phyloP scores from a whole-genome alignment of 2,888 invertebrate species.

The Acanthosepion esculentum region DNA sequence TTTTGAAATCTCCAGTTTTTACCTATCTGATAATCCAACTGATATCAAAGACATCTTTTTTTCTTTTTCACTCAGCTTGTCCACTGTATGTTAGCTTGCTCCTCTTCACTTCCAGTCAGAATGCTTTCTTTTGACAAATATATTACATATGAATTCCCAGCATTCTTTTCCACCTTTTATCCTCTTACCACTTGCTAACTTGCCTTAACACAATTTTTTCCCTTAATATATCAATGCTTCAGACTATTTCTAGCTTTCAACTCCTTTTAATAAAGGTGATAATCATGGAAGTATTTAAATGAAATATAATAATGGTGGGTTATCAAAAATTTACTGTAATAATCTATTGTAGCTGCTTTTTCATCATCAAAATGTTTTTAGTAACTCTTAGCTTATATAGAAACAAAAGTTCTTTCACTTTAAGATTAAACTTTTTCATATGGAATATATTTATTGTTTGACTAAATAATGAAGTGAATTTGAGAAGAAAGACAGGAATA shows the following conservation, averaged over 20 bases:
- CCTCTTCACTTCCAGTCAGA: neutral
- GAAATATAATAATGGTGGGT: neutral
- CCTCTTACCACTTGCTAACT: conserved; percentile 2
- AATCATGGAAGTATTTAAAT: neutral
- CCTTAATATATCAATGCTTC: neutral
- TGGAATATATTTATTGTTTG: neutral
- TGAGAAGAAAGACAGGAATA: neutral
- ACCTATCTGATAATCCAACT: neutral
- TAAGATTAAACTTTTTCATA: neutral
- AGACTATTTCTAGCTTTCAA: neutral
- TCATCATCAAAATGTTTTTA: neutral
- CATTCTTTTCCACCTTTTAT: neutral
- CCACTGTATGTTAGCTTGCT: conserved; percentile 18
- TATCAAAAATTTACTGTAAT: neutral
- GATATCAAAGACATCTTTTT: neutral
- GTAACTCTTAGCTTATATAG: neutral
- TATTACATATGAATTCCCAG: neutral
- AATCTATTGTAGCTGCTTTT: neutral
- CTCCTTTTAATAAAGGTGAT: neutral
- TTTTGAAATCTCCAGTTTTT: neutral
- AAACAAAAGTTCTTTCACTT: neutral
- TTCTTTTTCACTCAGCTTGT: neutral
- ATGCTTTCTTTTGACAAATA: neutral
- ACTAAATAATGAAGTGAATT: neutral
- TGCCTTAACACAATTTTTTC: neutral